phyloP scores from a whole-genome alignment of 2,797 vertebrate genomes.

The Lacerta bilineata region DNA sequence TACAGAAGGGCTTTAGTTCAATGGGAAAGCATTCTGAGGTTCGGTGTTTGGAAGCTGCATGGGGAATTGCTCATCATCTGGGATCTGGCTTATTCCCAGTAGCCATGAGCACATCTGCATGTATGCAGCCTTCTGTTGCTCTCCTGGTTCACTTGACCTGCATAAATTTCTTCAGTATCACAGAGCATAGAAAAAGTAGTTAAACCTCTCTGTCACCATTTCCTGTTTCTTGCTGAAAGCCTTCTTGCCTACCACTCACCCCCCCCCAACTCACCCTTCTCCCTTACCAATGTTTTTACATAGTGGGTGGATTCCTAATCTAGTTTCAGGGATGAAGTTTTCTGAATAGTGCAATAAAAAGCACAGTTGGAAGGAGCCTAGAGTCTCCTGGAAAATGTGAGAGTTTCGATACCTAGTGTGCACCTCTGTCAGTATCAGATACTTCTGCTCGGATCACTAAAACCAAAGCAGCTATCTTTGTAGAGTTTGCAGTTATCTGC shows the following conservation, averaged over 20 bases:
- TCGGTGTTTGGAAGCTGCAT: too few species aligned
- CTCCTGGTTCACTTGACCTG: neutral
- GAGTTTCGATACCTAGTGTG: conserved; percentile 60
- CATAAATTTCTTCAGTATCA: neutral
- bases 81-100: neutral
- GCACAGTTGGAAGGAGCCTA: conserved; percentile 63
- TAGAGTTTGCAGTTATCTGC: conserved; percentile 32
- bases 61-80: neutral
- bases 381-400: conserved; percentile 72
- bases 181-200: conserved; percentile 24
- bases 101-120: neutral
- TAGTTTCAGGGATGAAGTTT: conserved; percentile 72
- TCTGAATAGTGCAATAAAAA: conserved; percentile 73
- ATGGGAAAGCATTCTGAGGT: neutral
- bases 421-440: conserved; percentile 47
- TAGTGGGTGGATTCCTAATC: conserved; percentile 74
- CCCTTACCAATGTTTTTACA: conserved; percentile 52
- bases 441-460: conserved; percentile 56
- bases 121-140: neutral
- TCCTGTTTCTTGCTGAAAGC: conserved; percentile 59
- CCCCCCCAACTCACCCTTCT: too few species aligned
- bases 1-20: too few species aligned
- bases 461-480: conserved; percentile 37
- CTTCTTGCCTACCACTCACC: neutral
- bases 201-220: conserved; percentile 58